Percentiles rank a stretch among this genome's conserved stretches.
Evolutionary conservation across 30 jellyfish, hydroid and myxozoan genomes (phyloP).

Genomic region (Pelagia noctiluca): DNA sequence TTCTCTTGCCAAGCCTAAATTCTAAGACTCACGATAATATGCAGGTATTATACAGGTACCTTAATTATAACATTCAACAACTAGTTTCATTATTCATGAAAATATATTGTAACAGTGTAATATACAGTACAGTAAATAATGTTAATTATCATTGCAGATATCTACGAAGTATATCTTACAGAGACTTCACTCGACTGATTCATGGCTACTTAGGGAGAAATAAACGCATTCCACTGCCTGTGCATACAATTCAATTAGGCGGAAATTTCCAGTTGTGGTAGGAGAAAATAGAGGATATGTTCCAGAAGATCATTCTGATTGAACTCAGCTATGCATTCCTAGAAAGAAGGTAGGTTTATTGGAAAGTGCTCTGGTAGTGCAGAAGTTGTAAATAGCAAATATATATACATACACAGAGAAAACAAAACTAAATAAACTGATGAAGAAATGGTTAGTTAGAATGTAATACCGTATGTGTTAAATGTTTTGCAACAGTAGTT

Average conservation of each 20-base stretch:
- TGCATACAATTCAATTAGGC: constrained; percentile 24
- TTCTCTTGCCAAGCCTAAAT: too few species aligned
- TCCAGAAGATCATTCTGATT: constrained; percentile 1
- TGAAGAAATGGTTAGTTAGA: too few species aligned
- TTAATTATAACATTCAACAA: not conserved
- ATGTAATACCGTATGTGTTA: too few species aligned
- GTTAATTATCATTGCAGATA: constrained; percentile 5
- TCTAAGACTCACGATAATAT: too few species aligned
- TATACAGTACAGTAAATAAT: too few species aligned
- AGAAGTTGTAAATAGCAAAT: too few species aligned
- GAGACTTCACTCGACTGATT: constrained; percentile 39
- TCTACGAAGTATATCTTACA: constrained; percentile 40
- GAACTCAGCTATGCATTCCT: constrained; percentile 11
- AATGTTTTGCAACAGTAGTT: too few species aligned
- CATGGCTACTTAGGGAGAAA: constrained; percentile 63
- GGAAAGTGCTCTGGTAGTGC: not conserved
- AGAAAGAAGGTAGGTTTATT: not conserved
- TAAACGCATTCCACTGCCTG: constrained; percentile 45
- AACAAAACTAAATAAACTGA: too few species aligned
- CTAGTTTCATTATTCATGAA: not conserved
- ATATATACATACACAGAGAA: too few species aligned
- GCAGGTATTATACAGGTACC: too few species aligned
- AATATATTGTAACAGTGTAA: not conserved
- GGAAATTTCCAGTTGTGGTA: not conserved
- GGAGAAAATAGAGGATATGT: not conserved